A percentile compares a stretch with the other conserved stretches of the same genome.
These are phyloP conservation scores for Melinaea menophilus DNA, from an alignment of 2,888 invertebrate genomes.

Conservation along the genomic window DNA sequence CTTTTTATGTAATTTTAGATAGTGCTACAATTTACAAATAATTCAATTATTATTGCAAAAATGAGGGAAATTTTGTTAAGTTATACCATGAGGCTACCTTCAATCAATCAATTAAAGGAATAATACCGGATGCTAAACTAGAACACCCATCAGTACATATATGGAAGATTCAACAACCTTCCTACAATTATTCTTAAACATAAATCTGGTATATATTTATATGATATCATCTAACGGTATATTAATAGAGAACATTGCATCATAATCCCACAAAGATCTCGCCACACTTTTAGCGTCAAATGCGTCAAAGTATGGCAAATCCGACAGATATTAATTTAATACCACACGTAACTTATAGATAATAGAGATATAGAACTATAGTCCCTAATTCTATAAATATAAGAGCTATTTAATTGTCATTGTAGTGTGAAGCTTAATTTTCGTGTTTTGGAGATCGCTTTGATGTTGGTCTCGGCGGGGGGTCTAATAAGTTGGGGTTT, in stretches of 20 bases:
- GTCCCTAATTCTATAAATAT: conserved; percentile 21
- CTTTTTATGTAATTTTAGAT: too few relatives aligned
- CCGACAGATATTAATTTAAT: conserved; percentile 64
- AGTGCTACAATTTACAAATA: too few relatives aligned
- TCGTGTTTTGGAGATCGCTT: conserved; percentile 46
- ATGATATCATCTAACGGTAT: not conserved
- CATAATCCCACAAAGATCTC: conserved; percentile 57
- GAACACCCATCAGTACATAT: too few relatives aligned
- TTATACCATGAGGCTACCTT: too few relatives aligned
- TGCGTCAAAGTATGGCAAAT: conserved; percentile 55
- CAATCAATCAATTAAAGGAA: too few relatives aligned
- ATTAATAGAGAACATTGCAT: conserved; percentile 21
- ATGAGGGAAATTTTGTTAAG: too few relatives aligned
- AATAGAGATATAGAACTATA: conserved; percentile 18
- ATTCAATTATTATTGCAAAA: too few relatives aligned
- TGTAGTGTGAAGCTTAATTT: conserved; percentile 12
- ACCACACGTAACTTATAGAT: conserved; percentile 36
- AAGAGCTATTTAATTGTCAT: conserved; percentile 4
- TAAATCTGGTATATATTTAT: not conserved
- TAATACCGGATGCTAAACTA: too few relatives aligned
- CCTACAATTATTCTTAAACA: too few relatives aligned
- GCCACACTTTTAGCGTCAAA: conserved; percentile 66
- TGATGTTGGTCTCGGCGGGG: conserved; percentile 59
- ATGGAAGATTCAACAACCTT: too few relatives aligned
- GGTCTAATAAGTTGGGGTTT: conserved; percentile 46